These are phyloP conservation scores for Babylonia areolata DNA, from an alignment of 1,140 invertebrate species.

Conservation along the genomic window DNA sequence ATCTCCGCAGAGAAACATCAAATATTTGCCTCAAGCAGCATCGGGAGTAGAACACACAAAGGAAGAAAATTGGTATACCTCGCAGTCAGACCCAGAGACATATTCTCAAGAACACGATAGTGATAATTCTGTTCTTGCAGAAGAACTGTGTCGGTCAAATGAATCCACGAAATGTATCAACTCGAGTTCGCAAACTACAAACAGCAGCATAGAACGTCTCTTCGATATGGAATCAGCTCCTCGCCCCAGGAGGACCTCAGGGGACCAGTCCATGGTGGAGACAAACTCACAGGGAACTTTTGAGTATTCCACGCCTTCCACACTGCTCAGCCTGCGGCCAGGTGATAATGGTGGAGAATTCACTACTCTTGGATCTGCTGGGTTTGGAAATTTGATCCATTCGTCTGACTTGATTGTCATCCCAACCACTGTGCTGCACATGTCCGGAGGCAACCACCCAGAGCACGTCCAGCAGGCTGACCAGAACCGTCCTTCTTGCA, in stretches of 20 bases:
- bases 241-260: neutral
- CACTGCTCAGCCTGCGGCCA: neutral
- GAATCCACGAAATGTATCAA: slow-evolving; percentile 19
- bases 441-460: slow-evolving; percentile 29
- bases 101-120: neutral
- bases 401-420: neutral
- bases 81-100: neutral
- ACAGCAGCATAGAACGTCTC: slow-evolving; percentile 28
- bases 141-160: neutral
- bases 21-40: neutral
- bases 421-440: neutral
- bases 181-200: neutral
- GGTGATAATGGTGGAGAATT: neutral
- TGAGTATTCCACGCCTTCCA: neutral
- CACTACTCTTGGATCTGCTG: neutral
- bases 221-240: neutral
- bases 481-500: slow-evolving; percentile 9
- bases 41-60: neutral
- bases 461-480: slow-evolving; percentile 20
- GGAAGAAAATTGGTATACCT: neutral
- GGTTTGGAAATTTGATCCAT: neutral
- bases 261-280: too few relatives aligned
- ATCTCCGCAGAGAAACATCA: too few relatives aligned
- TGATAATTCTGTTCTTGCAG: neutral
- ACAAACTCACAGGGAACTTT: neutral